These are phyloP conservation scores for Empis livida DNA, from an alignment of 2,888 invertebrate genomes.

Conservation along the genomic window DNA sequence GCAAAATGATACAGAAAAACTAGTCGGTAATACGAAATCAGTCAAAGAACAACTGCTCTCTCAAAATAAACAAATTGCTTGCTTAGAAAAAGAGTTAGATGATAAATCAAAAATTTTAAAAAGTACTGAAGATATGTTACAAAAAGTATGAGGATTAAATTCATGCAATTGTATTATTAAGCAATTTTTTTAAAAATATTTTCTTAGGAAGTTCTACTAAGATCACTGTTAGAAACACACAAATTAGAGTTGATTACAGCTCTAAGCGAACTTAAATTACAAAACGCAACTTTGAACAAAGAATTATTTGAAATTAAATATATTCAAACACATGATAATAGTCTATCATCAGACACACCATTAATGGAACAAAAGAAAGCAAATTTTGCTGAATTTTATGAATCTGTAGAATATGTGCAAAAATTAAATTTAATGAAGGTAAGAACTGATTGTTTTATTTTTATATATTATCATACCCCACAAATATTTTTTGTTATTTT, in stretches of 20 bases:
- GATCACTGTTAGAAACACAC: conserved; percentile 86
- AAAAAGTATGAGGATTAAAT: background rate
- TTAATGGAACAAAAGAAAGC: too few relatives aligned
- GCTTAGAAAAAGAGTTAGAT: background rate
- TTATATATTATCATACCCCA: too few relatives aligned
- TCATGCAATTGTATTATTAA: background rate
- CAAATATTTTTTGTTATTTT: too few relatives aligned
- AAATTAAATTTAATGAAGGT: too few relatives aligned
- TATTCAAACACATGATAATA: conserved; percentile 27
- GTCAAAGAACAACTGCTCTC: too few relatives aligned
- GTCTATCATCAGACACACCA: conserved; percentile 28
- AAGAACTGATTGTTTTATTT: too few relatives aligned
- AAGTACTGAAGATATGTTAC: background rate
- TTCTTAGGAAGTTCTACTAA: conserved; percentile 56
- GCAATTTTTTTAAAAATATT: background rate
- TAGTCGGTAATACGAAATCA: too few relatives aligned
- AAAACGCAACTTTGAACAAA: conserved; percentile 72
- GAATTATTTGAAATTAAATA: conserved; percentile 68
- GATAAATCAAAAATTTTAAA: background rate
- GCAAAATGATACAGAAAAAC: too few relatives aligned
- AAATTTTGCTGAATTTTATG: too few relatives aligned
- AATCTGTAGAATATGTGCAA: too few relatives aligned
- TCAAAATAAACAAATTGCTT: too few relatives aligned
- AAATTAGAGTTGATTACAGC: conserved; percentile 89
- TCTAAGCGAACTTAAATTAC: conserved; percentile 80